phyloP scores from a whole-genome alignment of 2,888 invertebrate species.

The Lepidochitona cinerea region DNA sequence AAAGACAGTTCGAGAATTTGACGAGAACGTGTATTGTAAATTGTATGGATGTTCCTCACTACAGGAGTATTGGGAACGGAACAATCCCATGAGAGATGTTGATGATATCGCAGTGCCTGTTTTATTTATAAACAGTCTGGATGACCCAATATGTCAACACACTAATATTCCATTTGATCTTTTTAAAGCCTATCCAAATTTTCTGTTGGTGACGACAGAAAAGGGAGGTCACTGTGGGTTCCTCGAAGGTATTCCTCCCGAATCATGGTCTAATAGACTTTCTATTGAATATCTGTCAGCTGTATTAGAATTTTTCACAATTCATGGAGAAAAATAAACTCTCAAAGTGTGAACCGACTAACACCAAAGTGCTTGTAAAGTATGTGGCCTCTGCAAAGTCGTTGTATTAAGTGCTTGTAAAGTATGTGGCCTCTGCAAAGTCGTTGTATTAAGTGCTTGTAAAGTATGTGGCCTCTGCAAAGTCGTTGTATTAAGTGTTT shows the following conservation, averaged over 20 bases:
- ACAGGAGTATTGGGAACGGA: slow-evolving; percentile 40
- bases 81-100: slow-evolving; percentile 44
- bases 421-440: no score
- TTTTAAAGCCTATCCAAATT: slow-evolving; percentile 58
- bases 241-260: slow-evolving; percentile 43
- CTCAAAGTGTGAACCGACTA: no score
- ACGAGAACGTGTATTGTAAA: slow-evolving; percentile 45
- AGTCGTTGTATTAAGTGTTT: no score
- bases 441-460: no score
- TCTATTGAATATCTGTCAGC: slow-evolving; percentile 48
- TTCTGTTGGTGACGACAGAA: slow-evolving; percentile 55
- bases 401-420: no score
- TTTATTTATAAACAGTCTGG: slow-evolving; percentile 37
- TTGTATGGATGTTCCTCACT: slow-evolving; percentile 33
- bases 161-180: slow-evolving; percentile 36
- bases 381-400: no score
- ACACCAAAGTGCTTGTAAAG: no score
- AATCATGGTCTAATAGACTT: slow-evolving; percentile 49
- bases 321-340: slow-evolving; percentile 8
- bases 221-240: slow-evolving; percentile 68
- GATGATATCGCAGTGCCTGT: slow-evolving; percentile 42
- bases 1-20: slow-evolving; percentile 43
- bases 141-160: slow-evolving; percentile 39
- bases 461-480: no score
- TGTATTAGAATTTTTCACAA: slow-evolving; percentile 25